These are phyloP conservation scores for Lycaon pictus DNA, from an alignment of 2,113 vertebrate genomes.

Conservation along the genomic window DNA sequence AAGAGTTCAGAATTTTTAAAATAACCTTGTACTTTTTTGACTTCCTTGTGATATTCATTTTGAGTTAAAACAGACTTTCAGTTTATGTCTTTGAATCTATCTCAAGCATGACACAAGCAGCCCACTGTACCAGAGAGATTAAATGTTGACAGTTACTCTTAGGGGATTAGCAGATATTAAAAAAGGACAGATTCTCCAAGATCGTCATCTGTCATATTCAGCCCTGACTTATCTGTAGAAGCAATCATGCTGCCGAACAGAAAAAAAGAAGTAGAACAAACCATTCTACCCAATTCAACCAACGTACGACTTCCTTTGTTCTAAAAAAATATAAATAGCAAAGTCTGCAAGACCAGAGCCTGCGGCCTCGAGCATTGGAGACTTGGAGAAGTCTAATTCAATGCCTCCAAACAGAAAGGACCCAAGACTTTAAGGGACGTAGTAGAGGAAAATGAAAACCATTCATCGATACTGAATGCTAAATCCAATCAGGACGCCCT, in stretches of 20 bases:
- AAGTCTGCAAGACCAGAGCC: background rate
- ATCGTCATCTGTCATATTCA: background rate
- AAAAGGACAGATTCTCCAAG: background rate
- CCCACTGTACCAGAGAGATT: background rate
- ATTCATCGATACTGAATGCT: background rate
- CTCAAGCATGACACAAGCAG: background rate
- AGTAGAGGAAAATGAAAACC: conserved; percentile 38
- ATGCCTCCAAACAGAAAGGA: background rate
- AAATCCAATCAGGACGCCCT: background rate
- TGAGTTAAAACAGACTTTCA: conserved; percentile 1
- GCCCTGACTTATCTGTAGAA: background rate
- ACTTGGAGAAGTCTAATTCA: background rate
- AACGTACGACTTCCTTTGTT: background rate
- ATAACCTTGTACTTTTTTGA: background rate
- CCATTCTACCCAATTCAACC: background rate
- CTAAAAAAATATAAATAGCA: background rate
- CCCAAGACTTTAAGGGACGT: background rate
- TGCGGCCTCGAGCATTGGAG: conserved; percentile 26
- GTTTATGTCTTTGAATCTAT: background rate
- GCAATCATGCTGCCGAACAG: background rate
- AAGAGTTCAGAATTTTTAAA: conserved; percentile 30
- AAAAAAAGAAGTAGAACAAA: conserved; percentile 31
- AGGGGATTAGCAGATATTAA: background rate
- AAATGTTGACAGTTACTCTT: background rate
- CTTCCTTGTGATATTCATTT: background rate